Percentiles rank a stretch among this genome's conserved stretches.
These are phyloP conservation scores for Albula glossodonta DNA, from an alignment of 2,113 vertebrate species.

Conservation along the genomic window DNA sequence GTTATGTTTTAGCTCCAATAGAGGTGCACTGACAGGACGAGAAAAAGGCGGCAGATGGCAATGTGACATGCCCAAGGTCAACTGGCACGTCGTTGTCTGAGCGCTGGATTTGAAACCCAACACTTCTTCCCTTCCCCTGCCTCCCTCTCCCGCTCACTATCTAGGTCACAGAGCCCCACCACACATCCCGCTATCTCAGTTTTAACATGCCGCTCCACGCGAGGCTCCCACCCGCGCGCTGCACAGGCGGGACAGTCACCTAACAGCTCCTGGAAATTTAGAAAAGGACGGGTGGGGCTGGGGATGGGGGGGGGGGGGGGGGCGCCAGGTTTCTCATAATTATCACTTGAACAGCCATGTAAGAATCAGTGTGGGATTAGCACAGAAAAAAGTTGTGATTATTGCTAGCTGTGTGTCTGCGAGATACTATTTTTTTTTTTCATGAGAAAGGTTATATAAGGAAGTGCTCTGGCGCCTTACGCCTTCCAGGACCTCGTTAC, in stretches of 20 bases:
- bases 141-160: conserved; percentile 44
- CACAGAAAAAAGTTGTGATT: not conserved
- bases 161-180: conserved; percentile 62
- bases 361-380: not conserved
- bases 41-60: conserved; percentile 76
- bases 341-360: not conserved
- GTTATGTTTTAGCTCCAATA: conserved; percentile 68
- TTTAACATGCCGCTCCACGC: conserved; percentile 51
- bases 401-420: not conserved
- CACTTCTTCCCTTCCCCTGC: conserved; percentile 42
- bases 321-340: not conserved
- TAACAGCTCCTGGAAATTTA: not conserved
- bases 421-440: not conserved
- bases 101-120: conserved; percentile 68
- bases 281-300: not conserved
- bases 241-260: not conserved
- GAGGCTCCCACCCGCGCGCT: not conserved
- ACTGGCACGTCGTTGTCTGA: conserved; percentile 64
- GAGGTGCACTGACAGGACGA: conserved; percentile 71
- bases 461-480: not conserved
- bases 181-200: conserved; percentile 58
- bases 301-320: no score
- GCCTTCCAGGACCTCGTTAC: conserved; percentile 1
- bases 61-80: conserved; percentile 75
- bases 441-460: not conserved